Conservation (phyloP, 1,140 invertebrate species). For the Ladona fulva region DNA sequence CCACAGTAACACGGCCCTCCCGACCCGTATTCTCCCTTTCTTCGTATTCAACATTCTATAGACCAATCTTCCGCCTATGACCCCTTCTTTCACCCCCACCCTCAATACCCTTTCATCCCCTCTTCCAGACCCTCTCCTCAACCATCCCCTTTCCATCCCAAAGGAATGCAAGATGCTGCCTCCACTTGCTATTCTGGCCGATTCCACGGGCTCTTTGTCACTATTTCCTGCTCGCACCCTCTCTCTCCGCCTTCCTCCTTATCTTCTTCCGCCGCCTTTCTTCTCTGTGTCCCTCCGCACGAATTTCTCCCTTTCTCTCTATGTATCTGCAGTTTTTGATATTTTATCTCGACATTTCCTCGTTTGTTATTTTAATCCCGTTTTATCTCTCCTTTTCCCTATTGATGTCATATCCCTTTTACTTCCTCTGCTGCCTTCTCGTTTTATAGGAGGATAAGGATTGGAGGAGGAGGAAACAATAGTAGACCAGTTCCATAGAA, state of each 20-base stretch:
- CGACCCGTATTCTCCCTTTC: not conserved
- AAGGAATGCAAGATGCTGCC: not conserved
- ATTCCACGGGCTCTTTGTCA: not conserved
- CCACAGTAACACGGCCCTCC: not conserved
- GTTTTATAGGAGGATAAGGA: too few species aligned
- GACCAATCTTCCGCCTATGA: not conserved
- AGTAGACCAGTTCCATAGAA: too few species aligned
- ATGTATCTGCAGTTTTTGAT: too few species aligned
- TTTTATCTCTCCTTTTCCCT: too few species aligned
- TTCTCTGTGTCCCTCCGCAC: not conserved
- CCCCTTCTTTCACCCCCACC: not conserved
- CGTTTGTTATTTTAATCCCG: too few species aligned
- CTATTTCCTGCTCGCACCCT: not conserved
- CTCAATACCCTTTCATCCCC: not conserved
- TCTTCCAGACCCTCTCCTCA: not conserved
- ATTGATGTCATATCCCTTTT: too few species aligned
- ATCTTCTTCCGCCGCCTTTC: not conserved
- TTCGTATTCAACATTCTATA: not conserved
- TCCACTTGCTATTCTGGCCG: not conserved
- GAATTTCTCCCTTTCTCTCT: too few species aligned
- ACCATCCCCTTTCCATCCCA: not conserved
- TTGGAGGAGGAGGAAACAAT: too few species aligned
- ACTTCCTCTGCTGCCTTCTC: too few species aligned
- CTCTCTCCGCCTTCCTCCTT: not conserved
- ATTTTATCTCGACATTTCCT: too few species aligned